phyloP scores from a whole-genome alignment of 2,888 invertebrate species.

The Xanthia togata region DNA sequence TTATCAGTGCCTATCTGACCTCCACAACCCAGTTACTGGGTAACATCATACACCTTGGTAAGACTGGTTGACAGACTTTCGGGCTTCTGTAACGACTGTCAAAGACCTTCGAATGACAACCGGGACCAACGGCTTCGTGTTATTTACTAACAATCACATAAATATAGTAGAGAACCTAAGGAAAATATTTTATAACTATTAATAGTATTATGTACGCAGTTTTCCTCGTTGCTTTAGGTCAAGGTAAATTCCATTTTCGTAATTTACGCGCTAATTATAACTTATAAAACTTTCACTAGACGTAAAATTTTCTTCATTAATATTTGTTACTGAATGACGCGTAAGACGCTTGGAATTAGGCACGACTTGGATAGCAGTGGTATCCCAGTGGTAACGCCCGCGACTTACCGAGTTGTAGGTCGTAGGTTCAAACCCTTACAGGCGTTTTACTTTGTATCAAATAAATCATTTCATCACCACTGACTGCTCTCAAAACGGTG shows the following conservation, averaged over 20 bases:
- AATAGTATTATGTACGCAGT: not conserved
- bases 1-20: not conserved
- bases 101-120: not conserved
- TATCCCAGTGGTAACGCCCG: no score
- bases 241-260: not conserved
- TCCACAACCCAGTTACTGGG: not conserved
- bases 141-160: constrained; percentile 18
- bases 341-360: no score
- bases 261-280: not conserved
- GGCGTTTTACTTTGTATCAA: no score
- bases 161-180: not conserved
- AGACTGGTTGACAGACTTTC: not conserved
- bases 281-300: not conserved
- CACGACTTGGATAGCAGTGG: no score
- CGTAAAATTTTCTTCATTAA: no score
- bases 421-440: no score
- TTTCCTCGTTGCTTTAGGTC: not conserved
- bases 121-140: not conserved
- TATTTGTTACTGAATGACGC: no score
- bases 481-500: no score
- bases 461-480: no score
- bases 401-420: no score
- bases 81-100: not conserved
- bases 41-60: not conserved
- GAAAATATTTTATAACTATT: constrained; percentile 22